A percentile compares a stretch with the other conserved stretches of the same genome.
Evolutionary conservation across 2,797 vertebrate species (phyloP).

Genomic region (Siniperca scherzeri): DNA sequence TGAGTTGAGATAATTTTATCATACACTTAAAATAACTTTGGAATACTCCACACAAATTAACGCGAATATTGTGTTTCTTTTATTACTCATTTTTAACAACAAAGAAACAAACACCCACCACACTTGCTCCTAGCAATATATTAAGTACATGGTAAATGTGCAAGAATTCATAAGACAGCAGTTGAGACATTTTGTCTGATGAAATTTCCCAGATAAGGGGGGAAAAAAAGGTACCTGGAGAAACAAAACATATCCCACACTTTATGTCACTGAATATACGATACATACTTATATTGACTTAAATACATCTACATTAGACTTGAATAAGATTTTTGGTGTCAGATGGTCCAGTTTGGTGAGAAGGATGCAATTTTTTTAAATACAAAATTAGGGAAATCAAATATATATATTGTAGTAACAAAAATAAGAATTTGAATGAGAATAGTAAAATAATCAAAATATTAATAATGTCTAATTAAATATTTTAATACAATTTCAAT

Average conservation of each 20-base stretch:
- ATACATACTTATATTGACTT: constrained; percentile 10
- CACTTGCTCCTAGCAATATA: constrained; percentile 62
- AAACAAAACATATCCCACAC: background rate
- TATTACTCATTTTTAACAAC: constrained; percentile 71
- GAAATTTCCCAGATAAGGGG: constrained; percentile 5
- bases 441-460: constrained; percentile 55
- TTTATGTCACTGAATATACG: constrained; percentile 21
- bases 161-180: constrained; percentile 72
- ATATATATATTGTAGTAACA: constrained; percentile 19
- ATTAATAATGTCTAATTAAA: constrained; percentile 70
- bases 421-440: constrained; percentile 47
- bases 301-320: constrained; percentile 28
- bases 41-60: constrained; percentile 3
- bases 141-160: constrained; percentile 72
- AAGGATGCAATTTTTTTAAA: constrained; percentile 9
- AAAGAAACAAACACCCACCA: constrained; percentile 65
- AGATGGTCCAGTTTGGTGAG: constrained; percentile 33
- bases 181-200: constrained; percentile 50
- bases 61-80: constrained; percentile 63
- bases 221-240: constrained; percentile 14
- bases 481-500: constrained; percentile 69
- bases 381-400: constrained; percentile 46
- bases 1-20: background rate
- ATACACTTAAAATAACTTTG: background rate
- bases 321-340: constrained; percentile 13